Percentiles rank a stretch among this genome's conserved stretches.
Evolutionary conservation across 2,888 invertebrate genomes (phyloP).

Genomic region (Rotaria socialis): DNA sequence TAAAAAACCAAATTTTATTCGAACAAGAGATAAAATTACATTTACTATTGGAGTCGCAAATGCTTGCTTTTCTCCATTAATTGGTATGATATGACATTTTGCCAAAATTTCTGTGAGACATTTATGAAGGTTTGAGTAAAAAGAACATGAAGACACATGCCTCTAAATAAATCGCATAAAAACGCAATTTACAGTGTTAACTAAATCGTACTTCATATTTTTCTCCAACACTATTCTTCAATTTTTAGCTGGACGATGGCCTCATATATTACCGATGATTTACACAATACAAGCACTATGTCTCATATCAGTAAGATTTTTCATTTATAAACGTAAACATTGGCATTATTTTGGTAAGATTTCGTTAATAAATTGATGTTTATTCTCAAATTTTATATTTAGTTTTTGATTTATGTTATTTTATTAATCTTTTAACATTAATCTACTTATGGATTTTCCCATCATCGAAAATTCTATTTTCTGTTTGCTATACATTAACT

Average conservation of each 20-base stretch:
- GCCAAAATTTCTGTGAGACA: too few relatives aligned
- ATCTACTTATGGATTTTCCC: constrained; percentile 25
- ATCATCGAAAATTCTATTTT: not conserved
- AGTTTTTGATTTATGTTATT: constrained; percentile 25
- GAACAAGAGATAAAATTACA: constrained; percentile 11
- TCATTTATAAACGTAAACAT: constrained; percentile 1
- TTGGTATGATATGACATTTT: not conserved
- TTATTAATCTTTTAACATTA: constrained; percentile 9
- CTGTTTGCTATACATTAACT: not conserved
- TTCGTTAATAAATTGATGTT: not conserved
- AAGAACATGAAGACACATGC: too few relatives aligned
- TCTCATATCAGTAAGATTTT: not conserved
- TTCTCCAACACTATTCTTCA: not conserved
- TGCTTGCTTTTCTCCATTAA: not conserved
- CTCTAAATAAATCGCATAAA: too few relatives aligned
- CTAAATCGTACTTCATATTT: too few relatives aligned
- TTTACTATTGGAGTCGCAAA: constrained; percentile 19
- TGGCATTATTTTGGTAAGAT: constrained; percentile 7
- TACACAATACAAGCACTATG: constrained; percentile 20
- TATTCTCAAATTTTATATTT: not conserved
- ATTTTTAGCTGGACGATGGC: constrained; percentile 1
- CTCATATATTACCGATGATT: not conserved
- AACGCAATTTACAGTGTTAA: too few relatives aligned
- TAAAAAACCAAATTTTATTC: constrained; percentile 12
- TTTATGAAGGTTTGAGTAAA: too few relatives aligned